Percentiles rank a stretch among this genome's conserved stretches.
Conservation (phyloP, 2,888 invertebrate genomes). For the Automeris io region DNA sequence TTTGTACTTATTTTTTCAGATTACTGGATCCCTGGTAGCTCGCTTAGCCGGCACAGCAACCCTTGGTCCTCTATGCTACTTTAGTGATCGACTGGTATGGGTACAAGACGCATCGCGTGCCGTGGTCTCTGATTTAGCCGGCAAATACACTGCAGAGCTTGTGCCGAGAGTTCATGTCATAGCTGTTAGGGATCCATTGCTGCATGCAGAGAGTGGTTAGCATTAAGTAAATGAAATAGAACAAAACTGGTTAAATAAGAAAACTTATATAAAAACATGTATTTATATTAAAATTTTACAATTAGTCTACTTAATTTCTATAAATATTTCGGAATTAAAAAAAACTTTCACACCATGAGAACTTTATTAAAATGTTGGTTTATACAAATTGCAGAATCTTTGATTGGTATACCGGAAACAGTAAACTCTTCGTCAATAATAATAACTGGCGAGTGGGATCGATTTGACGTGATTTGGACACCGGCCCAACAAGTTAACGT, state of each 20-base stretch:
- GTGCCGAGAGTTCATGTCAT: conserved; percentile 82
- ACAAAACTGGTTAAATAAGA: too few species aligned
- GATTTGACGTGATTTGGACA: conserved; percentile 91
- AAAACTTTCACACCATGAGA: not conserved
- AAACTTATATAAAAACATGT: too few species aligned
- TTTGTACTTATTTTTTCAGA: conserved; percentile 27
- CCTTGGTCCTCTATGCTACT: conserved; percentile 86
- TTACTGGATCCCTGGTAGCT: conserved; percentile 54
- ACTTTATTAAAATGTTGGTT: not conserved
- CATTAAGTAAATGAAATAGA: conserved; percentile 3
- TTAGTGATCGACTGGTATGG: conserved; percentile 90
- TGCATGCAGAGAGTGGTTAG: conserved; percentile 79
- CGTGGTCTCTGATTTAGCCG: conserved; percentile 85
- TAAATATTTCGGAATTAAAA: too few species aligned
- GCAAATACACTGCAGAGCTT: conserved; percentile 84
- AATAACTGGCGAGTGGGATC: conserved; percentile 85
- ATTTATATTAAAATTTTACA: too few species aligned
- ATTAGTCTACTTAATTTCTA: too few species aligned
- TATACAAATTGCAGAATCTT: conserved; percentile 43
- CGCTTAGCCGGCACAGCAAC: conserved; percentile 65
- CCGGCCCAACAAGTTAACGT: conserved; percentile 85
- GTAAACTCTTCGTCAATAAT: conserved; percentile 81
- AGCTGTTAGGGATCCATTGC: conserved; percentile 82
- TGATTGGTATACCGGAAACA: conserved; percentile 84
- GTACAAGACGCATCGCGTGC: conserved; percentile 84